Percentiles rank a stretch among this genome's conserved stretches.
These are phyloP conservation scores for Schizopygopsis malacanthus DNA, from an alignment of 2,797 vertebrate genomes.

Conservation along the genomic window DNA sequence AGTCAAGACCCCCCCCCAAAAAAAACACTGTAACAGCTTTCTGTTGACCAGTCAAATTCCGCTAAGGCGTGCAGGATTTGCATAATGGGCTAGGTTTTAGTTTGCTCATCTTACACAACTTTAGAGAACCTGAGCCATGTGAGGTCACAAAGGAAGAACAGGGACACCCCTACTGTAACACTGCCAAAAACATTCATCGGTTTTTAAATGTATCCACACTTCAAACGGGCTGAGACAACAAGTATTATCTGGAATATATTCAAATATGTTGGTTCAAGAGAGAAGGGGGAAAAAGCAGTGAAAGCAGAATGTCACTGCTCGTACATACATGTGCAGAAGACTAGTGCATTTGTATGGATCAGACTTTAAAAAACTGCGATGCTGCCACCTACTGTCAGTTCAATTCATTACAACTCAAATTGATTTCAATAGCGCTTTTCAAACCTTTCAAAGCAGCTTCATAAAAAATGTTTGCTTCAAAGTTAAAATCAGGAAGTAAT, in stretches of 20 bases:
- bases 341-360: background rate
- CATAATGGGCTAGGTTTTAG: conserved; percentile 14
- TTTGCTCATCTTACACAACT: conserved; percentile 4
- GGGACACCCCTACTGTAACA: conserved; percentile 22
- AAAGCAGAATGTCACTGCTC: background rate
- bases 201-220: background rate
- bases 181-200: background rate
- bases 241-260: background rate
- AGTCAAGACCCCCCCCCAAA: background rate
- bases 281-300: background rate
- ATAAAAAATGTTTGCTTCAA: background rate
- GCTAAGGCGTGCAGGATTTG: conserved; percentile 9
- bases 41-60: conserved; percentile 5
- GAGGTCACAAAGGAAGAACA: conserved; percentile 1
- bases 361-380: conserved; percentile 4
- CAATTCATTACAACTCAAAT: background rate
- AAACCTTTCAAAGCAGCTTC: background rate
- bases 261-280: background rate
- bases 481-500: background rate
- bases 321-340: background rate
- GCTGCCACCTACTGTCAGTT: conserved; percentile 22
- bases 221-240: background rate
- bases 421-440: background rate
- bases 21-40: background rate
- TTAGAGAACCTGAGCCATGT: conserved; percentile 18